These are phyloP conservation scores for Archocentrus centrarchus DNA, from an alignment of 2,113 vertebrate species.

Conservation along the genomic window DNA sequence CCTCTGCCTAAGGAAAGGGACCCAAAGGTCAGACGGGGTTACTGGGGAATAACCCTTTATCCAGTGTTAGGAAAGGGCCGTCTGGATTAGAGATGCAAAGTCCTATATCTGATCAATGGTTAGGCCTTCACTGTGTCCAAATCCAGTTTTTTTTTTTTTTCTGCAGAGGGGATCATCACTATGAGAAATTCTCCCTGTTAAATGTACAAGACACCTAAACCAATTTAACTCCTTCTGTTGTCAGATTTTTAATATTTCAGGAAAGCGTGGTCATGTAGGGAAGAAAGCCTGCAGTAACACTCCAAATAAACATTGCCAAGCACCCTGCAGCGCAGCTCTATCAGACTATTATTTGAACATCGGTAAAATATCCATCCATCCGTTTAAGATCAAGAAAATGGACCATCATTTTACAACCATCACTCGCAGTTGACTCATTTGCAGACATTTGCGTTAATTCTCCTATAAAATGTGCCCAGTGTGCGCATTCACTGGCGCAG, in stretches of 20 bases:
- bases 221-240: background rate
- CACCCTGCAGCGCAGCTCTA: too few relatives aligned
- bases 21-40: constrained; percentile 69
- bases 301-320: background rate
- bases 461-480: background rate
- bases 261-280: background rate
- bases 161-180: background rate
- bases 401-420: too few relatives aligned
- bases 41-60: constrained; percentile 57
- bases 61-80: constrained; percentile 53
- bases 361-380: too few relatives aligned
- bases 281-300: background rate
- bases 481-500: background rate
- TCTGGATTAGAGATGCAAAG: constrained; percentile 77
- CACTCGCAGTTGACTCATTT: background rate
- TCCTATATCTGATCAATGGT: constrained; percentile 43
- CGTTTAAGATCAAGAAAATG: background rate
- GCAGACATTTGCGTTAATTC: background rate
- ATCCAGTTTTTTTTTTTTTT: constrained; percentile 33
- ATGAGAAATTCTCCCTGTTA: background rate
- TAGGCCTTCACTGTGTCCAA: constrained; percentile 22
- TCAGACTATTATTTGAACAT: too few relatives aligned
- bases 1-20: constrained; percentile 62
- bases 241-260: too few relatives aligned
- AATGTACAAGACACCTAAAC: background rate